Evolutionary conservation across 2,888 invertebrate species (phyloP).

Genomic region (Drosophila pullipes): DNA sequence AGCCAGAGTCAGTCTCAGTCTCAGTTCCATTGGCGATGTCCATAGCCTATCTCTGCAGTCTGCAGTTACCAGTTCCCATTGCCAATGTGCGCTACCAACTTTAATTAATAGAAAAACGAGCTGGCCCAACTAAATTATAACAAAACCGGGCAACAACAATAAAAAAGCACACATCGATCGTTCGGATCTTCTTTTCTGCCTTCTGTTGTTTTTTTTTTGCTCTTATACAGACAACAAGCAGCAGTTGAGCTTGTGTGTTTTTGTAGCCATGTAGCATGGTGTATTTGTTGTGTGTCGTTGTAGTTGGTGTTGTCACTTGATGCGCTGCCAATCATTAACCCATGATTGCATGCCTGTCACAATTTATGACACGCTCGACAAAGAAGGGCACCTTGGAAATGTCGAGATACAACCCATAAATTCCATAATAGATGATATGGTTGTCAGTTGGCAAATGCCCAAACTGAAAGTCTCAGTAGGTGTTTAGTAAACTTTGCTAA

Average conservation of each 20-base stretch:
- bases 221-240: slow-evolving; percentile 19
- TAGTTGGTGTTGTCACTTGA: slow-evolving; percentile 62
- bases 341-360: slow-evolving; percentile 65
- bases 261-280: slow-evolving; percentile 17
- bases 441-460: not conserved
- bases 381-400: slow-evolving; percentile 11
- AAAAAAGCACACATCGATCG: slow-evolving; percentile 57
- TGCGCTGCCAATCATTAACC: slow-evolving; percentile 65
- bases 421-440: slow-evolving; percentile 16
- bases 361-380: slow-evolving; percentile 57
- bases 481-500: not conserved
- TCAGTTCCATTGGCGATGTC: slow-evolving; percentile 10
- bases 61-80: slow-evolving; percentile 35
- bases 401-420: slow-evolving; percentile 21
- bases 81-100: slow-evolving; percentile 57
- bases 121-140: slow-evolving; percentile 65
- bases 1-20: slow-evolving; percentile 12
- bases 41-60: not conserved
- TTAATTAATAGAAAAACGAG: slow-evolving; percentile 77
- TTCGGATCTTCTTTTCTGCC: slow-evolving; percentile 14
- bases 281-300: slow-evolving; percentile 22
- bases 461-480: not conserved
- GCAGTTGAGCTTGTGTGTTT: slow-evolving; percentile 14
- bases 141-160: slow-evolving; percentile 43
- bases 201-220: slow-evolving; percentile 5